These are phyloP conservation scores for Morpho helenor DNA, from an alignment of 2,888 invertebrate genomes.

Conservation along the genomic window DNA sequence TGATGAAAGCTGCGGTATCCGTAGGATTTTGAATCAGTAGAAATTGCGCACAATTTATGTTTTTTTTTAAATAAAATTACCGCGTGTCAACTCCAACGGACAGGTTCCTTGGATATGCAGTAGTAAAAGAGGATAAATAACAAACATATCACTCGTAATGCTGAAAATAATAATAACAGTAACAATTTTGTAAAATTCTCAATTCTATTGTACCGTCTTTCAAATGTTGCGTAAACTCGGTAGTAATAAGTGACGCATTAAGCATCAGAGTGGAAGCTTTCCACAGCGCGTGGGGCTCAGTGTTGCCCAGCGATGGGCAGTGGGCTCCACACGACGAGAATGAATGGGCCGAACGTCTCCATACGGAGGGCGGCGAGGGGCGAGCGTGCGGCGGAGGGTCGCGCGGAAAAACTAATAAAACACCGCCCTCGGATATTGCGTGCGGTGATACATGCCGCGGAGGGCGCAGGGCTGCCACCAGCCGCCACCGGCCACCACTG, in stretches of 20 bases:
- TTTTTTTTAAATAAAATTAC: too few species aligned
- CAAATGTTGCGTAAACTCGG: too few species aligned
- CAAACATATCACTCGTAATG: too few species aligned
- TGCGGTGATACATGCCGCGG: neutral
- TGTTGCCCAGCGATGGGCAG: conserved; percentile 17
- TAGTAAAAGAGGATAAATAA: too few species aligned
- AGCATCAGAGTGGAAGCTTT: neutral
- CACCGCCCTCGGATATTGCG: conserved; percentile 12
- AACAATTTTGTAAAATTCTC: too few species aligned
- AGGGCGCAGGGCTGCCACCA: neutral
- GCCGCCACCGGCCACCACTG: conserved; percentile 18
- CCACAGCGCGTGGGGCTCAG: conserved; percentile 19
- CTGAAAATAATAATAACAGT: too few species aligned
- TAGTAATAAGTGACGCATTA: neutral
- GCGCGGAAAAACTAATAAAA: conserved; percentile 75
- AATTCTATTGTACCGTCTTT: neutral
- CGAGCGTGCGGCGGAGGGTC: conserved; percentile 42
- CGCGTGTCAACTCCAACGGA: too few species aligned
- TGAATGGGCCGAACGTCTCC: conserved; percentile 23
- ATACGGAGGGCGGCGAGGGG: conserved; percentile 13
- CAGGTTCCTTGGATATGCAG: too few species aligned
- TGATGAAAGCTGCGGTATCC: too few species aligned
- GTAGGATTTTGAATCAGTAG: too few species aligned
- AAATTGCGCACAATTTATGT: too few species aligned
- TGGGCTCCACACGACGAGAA: conserved; percentile 29